Evolutionary conservation across 2,888 invertebrate species (phyloP).

Genomic region (Lithosia quadra): DNA sequence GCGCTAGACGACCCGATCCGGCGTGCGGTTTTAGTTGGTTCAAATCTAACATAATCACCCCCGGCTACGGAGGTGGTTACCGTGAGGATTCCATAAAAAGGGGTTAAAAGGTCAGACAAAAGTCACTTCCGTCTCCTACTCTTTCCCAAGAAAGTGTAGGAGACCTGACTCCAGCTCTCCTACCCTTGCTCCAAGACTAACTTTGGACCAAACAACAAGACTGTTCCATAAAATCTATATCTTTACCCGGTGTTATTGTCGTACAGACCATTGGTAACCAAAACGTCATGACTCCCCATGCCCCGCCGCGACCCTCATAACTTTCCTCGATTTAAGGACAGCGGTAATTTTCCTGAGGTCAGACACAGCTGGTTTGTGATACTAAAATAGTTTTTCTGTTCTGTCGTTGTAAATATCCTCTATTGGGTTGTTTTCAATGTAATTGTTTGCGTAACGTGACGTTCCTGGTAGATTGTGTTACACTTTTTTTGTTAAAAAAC

Average conservation of each 20-base stretch:
- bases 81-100: too few species aligned
- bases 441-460: constrained; percentile 35
- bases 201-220: too few species aligned
- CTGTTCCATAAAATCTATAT: constrained; percentile 52
- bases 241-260: constrained; percentile 61
- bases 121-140: too few species aligned
- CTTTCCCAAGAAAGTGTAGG: too few species aligned
- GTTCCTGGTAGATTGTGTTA: not conserved
- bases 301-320: constrained; percentile 33
- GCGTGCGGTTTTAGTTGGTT: too few species aligned
- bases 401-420: constrained; percentile 47
- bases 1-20: too few species aligned
- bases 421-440: constrained; percentile 53
- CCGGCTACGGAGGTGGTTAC: too few species aligned
- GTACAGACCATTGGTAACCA: constrained; percentile 54
- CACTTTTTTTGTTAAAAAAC: too few species aligned
- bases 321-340: constrained; percentile 26
- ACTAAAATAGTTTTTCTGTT: constrained; percentile 48
- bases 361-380: constrained; percentile 39
- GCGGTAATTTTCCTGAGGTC: constrained; percentile 40
- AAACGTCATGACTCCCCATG: constrained; percentile 44
- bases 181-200: not conserved
- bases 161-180: too few species aligned
- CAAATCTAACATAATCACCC: too few species aligned
- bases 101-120: too few species aligned